Conservation (phyloP, 2,797 vertebrate species). For the Enteromius viviparus region DNA sequence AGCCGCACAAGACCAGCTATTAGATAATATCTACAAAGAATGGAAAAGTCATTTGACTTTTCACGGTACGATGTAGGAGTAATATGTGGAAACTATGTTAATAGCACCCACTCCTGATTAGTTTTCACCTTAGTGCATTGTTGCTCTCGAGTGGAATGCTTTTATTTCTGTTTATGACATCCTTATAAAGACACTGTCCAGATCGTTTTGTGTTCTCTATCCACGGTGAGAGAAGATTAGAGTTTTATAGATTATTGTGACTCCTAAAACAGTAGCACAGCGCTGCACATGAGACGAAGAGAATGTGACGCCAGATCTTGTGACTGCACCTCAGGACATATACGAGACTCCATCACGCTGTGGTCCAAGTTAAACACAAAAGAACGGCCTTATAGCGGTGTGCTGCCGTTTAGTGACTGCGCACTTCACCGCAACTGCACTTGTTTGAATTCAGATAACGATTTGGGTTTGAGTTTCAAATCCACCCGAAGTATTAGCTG, state of each 20-base stretch:
- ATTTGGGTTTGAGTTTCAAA: slow-evolving; percentile 53
- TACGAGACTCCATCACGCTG: slow-evolving; percentile 4
- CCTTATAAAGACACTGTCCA: slow-evolving; percentile 65
- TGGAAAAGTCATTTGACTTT: neutral
- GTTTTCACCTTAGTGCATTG: slow-evolving; percentile 4
- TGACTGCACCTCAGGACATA: slow-evolving; percentile 31
- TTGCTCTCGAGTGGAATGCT: neutral
- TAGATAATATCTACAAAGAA: neutral
- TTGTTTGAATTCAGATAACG: slow-evolving; percentile 44
- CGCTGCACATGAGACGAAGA: slow-evolving; percentile 36
- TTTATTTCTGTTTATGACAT: slow-evolving; percentile 50
- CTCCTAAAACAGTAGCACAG: slow-evolving; percentile 52
- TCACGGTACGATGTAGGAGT: neutral
- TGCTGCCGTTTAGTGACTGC: neutral
- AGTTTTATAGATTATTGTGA: slow-evolving; percentile 43
- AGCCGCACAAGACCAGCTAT: neutral
- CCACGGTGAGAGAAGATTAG: slow-evolving; percentile 50
- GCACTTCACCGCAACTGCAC: slow-evolving; percentile 15
- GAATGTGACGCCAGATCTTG: slow-evolving; percentile 26
- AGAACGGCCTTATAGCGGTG: neutral
- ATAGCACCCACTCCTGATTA: neutral
- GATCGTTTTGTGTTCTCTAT: slow-evolving; percentile 66
- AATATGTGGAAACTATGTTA: neutral
- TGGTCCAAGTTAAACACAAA: neutral
- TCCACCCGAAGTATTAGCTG: slow-evolving; percentile 63